Conservation (phyloP, 2,888 invertebrate genomes). For the Philereme vetulata region DNA sequence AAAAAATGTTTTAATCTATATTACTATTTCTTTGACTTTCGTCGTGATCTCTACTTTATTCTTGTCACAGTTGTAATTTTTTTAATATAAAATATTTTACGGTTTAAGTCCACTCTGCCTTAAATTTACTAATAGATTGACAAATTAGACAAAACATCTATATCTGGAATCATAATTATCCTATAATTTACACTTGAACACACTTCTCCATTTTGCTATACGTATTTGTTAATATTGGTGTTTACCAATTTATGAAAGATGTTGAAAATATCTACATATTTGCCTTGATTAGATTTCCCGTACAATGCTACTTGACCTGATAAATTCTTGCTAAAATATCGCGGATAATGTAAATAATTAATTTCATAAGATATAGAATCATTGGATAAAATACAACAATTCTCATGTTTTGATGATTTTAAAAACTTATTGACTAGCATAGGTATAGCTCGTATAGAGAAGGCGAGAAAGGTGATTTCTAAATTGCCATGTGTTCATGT, state of each 20-base stretch:
- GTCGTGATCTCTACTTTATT: constrained; percentile 27
- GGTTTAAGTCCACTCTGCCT: background rate
- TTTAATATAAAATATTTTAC: background rate
- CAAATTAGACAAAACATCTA: background rate
- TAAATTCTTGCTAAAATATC: background rate
- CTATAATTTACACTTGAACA: background rate
- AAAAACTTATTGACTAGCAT: constrained; percentile 18
- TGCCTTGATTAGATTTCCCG: constrained; percentile 6
- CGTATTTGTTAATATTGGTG: constrained; percentile 4
- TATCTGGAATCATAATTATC: background rate
- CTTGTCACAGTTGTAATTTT: constrained; percentile 22
- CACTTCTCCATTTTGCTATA: no score
- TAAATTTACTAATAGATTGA: background rate
- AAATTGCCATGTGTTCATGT: constrained; percentile 30
- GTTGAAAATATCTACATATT: constrained; percentile 6
- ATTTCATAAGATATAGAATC: constrained; percentile 4
- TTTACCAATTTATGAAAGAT: constrained; percentile 8
- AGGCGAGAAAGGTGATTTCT: constrained; percentile 20
- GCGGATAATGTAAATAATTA: constrained; percentile 11
- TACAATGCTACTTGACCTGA: constrained; percentile 14
- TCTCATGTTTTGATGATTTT: constrained; percentile 14
- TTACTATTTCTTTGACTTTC: constrained; percentile 17
- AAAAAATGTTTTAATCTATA: constrained; percentile 11
- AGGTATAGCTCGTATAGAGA: constrained; percentile 9
- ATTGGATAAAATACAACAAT: background rate